Evolutionary conservation across 2,113 vertebrate genomes (phyloP), one percentile per base, ranked within the genome.

Genomic region (Pseudopodoces humilis): DNA sequence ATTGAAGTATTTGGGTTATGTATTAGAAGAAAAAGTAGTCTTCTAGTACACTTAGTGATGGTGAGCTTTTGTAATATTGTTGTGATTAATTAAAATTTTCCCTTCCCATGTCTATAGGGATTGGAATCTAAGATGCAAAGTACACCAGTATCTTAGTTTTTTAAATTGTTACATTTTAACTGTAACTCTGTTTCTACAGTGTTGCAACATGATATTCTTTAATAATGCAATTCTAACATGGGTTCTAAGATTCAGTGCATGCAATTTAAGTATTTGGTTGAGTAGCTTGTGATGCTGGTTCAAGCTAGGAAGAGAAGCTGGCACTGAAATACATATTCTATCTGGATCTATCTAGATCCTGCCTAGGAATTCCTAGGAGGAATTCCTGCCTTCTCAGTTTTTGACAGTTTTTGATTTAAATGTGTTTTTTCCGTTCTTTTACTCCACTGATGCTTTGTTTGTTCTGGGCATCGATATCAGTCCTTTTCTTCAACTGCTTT

Each of bases 21-120:
- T 72, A 15, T 56, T 64, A 46, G 27, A 15, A 39, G 28, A 5
- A 68, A 33, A 43, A 44, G 13, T 28, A 5, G 83, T 92, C 11
- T 30, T 81, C 24, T 64, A n/a, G 20, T 43, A 49, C 1, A 18
- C 20, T 43, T 82, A 59, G 12, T 2, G 3, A 56, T 52, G 7
- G 35, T 35, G 22, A 71, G 10, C 7, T 82, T 90, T 71, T 58
- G 17, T 56, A 88, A 88, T 76, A 25, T 24, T 17, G 7, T 39
- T 82, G 33, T 76, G 44, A 31, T 76, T 55, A 75, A 52, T 83
- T 60, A 41, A 72, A 69, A 24, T 65, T 53, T 80, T 71, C 19
- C 12, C 3, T 80, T 83, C 28, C 4, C 0, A 0, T n/a, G 15
- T 35, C 37, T 2, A 0, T 37, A 43, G 31, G 6, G 15, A n/a